Base-by-base conservation (phyloP, 2,113 vertebrate species). In the Istiophorus platypterus region DNA sequence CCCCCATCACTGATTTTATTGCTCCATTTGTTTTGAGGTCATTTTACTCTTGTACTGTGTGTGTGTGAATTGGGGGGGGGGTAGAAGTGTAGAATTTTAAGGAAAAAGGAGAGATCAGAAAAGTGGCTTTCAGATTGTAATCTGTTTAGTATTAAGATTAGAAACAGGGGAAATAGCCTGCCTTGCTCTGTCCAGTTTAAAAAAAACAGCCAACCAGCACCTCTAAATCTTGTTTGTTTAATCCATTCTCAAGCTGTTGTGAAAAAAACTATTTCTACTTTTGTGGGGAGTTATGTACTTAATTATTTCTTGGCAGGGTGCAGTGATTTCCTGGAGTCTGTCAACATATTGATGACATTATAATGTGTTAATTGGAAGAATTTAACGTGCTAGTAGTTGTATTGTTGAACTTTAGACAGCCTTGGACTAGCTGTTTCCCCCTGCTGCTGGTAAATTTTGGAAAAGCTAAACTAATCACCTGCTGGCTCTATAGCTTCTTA, bases 21-120 rank as follows among this genome's bases (percentile, higher is more conserved):
- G 31, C 52, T 62, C 45, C 56, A 70, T 56, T 62, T 42, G 26
- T 42, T 52, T 54, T 72, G 10, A 71, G 26, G 63, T 58, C 74
- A 58, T 22, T 3, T 37, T 57, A 37, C 9, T 49, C 8, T 24
- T 18, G 20, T 4, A 31, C 8, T 57, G 1, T 56, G 34, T 57
- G 51, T 41, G 17, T 57, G 2, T 51, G 22, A n/a, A n/a, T n/a
- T n/a, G n/a, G n/a, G n/a, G n/a, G n/a, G n/a, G n/a, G n/a, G n/a
- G n/a, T n/a, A n/a, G 47, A 49, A 20, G 47, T 7, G 18, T 2
- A 49, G 17, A 45, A 3, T 2, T 45, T 45, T 45, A 45, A 45
- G 14, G 42, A 45, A 45, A 45, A 45, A 14, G 5, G 5, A 17
- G 47, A 22, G 47, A 18, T 47, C 15, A 20, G 17, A 20, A 20